These are phyloP conservation scores for Prunella fulvescens DNA, from an alignment of 2,113 vertebrate species.

Conservation along the genomic window DNA sequence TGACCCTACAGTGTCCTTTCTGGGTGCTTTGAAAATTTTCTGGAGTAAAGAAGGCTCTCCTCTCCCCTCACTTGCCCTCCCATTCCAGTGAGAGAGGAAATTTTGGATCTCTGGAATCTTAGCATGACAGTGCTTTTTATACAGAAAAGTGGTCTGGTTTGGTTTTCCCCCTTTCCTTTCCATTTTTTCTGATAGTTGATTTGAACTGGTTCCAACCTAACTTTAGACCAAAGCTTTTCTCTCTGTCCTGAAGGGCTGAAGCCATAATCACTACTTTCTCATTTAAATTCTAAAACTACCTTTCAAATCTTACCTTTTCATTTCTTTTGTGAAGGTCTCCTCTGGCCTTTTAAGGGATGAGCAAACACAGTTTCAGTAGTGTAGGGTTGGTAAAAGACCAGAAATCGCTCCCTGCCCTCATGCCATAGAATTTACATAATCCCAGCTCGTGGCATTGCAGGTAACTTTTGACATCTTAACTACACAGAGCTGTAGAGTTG, in stretches of 20 bases:
- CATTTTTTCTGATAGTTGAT: background rate
- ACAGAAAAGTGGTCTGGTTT: background rate
- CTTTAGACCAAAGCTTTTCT: background rate
- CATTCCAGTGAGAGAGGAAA: background rate
- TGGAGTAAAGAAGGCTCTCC: background rate
- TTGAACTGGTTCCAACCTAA: background rate
- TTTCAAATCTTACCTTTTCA: constrained; percentile 26
- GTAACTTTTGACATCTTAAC: background rate
- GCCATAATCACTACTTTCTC: background rate
- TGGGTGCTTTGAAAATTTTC: background rate
- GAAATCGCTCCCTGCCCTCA: background rate
- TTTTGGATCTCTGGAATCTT: background rate
- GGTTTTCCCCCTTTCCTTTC: background rate
- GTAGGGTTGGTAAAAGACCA: background rate
- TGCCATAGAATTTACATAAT: background rate
- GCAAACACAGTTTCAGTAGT: background rate
- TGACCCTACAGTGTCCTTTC: background rate
- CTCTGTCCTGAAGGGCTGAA: background rate
- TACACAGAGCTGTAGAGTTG: background rate
- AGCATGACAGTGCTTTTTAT: background rate
- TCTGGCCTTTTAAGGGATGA: constrained; percentile 36
- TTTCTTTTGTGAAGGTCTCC: constrained; percentile 8
- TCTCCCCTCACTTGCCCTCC: background rate
- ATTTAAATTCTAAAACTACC: constrained; percentile 37
- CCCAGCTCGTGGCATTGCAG: background rate